Evolutionary conservation across 2,113 vertebrate species (phyloP).

Genomic region (Onychostruthus taczanowskii): DNA sequence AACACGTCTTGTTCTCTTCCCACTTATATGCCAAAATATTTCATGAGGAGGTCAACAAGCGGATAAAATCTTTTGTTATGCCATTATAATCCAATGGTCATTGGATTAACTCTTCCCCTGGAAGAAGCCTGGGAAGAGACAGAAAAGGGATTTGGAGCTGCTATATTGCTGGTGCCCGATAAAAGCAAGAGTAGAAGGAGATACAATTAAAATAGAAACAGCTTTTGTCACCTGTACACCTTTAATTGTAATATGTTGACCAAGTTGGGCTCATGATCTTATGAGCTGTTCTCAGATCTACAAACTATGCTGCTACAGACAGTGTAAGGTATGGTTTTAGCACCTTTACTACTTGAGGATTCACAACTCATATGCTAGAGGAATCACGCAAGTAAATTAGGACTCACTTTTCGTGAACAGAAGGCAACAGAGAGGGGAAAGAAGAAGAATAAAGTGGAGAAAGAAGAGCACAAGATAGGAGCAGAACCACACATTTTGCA

Average conservation of each 20-base stretch:
- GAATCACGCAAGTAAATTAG: background rate
- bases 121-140: background rate
- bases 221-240: background rate
- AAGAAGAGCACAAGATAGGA: background rate
- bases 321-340: background rate
- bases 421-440: background rate
- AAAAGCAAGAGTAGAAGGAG: background rate
- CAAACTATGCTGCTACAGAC: background rate
- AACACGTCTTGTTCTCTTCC: background rate
- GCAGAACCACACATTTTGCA: background rate
- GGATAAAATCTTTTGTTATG: background rate
- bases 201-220: background rate
- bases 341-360: background rate
- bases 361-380: background rate
- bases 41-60: background rate
- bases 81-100: background rate
- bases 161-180: background rate
- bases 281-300: background rate
- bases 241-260: background rate
- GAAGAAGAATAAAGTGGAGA: background rate
- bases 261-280: background rate
- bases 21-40: background rate
- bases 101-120: background rate
- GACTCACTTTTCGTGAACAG: background rate
- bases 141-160: background rate